These are phyloP conservation scores for Thymelicus acteon DNA, from an alignment of 2,888 invertebrate species.

Conservation along the genomic window DNA sequence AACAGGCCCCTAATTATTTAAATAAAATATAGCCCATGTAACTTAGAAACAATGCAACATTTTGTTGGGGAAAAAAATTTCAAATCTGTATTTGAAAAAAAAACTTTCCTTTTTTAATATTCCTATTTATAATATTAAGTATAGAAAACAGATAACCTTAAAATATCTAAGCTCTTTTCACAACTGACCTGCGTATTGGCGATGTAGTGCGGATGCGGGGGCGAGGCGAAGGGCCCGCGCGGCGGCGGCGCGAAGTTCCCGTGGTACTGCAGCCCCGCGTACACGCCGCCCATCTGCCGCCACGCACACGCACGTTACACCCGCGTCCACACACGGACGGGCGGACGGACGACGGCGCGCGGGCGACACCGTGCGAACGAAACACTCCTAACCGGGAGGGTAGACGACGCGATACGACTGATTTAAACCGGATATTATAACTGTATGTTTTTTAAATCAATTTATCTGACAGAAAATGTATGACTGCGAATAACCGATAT, in stretches of 20 bases:
- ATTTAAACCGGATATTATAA: too few species aligned
- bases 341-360: background rate
- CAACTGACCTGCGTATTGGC: constrained; percentile 66
- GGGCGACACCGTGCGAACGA: background rate
- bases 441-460: too few species aligned
- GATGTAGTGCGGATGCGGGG: constrained; percentile 72
- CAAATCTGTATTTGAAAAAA: background rate
- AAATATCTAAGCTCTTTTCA: background rate
- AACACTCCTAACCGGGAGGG: background rate
- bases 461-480: too few species aligned
- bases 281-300: constrained; percentile 76
- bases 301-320: constrained; percentile 15
- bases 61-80: too few species aligned
- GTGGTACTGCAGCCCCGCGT: constrained; percentile 76
- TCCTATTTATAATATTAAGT: too few species aligned
- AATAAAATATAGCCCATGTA: too few species aligned
- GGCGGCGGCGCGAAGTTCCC: constrained; percentile 65
- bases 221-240: constrained; percentile 71
- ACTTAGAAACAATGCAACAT: too few species aligned
- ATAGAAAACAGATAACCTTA: too few species aligned
- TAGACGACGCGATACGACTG: background rate
- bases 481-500: too few species aligned
- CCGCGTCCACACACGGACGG: background rate
- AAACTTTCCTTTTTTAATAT: too few species aligned
- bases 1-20: too few species aligned